Base-by-base conservation (phyloP, 2,888 invertebrate genomes). In the Trichogramma evanescens region DNA sequence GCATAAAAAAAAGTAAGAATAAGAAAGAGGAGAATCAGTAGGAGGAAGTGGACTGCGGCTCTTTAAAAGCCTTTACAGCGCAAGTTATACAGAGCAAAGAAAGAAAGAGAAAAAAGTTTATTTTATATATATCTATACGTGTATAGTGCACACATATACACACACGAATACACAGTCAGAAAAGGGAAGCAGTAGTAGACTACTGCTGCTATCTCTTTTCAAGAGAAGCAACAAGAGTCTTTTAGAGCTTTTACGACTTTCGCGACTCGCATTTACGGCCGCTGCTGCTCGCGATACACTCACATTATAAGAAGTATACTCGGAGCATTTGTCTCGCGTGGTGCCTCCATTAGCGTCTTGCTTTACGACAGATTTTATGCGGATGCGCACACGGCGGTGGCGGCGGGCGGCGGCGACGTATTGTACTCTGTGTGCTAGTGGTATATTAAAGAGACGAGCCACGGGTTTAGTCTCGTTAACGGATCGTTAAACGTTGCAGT, bases 211-310 rank as follows among this genome's bases (percentile, higher is more conserved):
- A 49, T 60, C 10, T 42, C 52, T n/a, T 39, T 50, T 41, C 49
- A 44, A 48, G 55, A 42, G 42, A 43, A 59, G 56, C 58, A 54
- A 63, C 64, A 58, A 63, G 63, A 61, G 59, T 60, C 69, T 74
- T 74, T 75, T 73, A 74, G 71, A 70, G 69, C 69, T 68, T 70
- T 69, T 68, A 70, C 68, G 69, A 70, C 71, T 73, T 73, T 74
- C 73, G 71, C 62, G 72, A 72, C 66, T 59, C 63, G 61, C 65
- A 63, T 66, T 66, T 65, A 62, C 58, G 65, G 62, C 54, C 59
- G 56, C 59, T 63, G 55, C 53, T 50, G 39, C 55, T 54, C 43
- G 26, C 53, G 49, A 9, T 41, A 52, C 43, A 5, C 40, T 6
- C 43, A 39, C 41, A 42, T 7, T 50, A 58, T 58, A 54, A 57